Base-by-base conservation (phyloP, 35 echinoderm and acorn worm genomes). In the Apostichopus californicus region DNA sequence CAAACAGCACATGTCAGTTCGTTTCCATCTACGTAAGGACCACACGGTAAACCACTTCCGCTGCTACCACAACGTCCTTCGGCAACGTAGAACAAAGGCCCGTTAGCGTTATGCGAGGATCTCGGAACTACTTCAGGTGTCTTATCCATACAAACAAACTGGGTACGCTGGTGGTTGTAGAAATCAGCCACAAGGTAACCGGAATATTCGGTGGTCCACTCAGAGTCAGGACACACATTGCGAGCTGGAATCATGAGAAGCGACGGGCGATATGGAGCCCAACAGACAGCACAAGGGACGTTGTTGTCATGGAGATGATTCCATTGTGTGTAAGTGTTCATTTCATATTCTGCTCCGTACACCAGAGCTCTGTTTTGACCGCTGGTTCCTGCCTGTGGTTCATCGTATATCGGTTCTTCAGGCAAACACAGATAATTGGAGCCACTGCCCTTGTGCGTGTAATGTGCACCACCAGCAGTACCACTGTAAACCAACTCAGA, bases 321-420 rank as follows among this genome's bases (percentile, higher is more conserved):
- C 54, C 68, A 78, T 28, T 46, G 66, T 1, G 84, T 26, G 56
- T 77, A 85, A 11, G 86, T 57, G 54, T 63, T 77, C 8, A 78
- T 88, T 90, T 95, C 56, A 64, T 83, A 95, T 86, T 95, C 94
- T 9, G 91, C 78, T 20, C 91, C 92, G 79, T 95, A 95, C 3
- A 95, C 64, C 56, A 95, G 70, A 12, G 75, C 94, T 73, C 94
- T 65, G 14, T 92, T 78, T 79, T 55, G 17, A 77, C n/a, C 60
- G 53, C 90, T 77, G 5, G 34, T 28, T n/a, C 91, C 86, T 55
- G 85, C 59, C 53, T 75, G 34, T 4, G 84, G 56, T 89, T 81
- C 86, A 86, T 92, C 91, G 25, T 95, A 95, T 18, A 95, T 95
- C 15, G 94, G 94, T 5, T 93, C 91, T 1, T 86, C 78, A 4